Conservation (phyloP, 1,140 invertebrate species). For the Cyclargus thomasi region DNA sequence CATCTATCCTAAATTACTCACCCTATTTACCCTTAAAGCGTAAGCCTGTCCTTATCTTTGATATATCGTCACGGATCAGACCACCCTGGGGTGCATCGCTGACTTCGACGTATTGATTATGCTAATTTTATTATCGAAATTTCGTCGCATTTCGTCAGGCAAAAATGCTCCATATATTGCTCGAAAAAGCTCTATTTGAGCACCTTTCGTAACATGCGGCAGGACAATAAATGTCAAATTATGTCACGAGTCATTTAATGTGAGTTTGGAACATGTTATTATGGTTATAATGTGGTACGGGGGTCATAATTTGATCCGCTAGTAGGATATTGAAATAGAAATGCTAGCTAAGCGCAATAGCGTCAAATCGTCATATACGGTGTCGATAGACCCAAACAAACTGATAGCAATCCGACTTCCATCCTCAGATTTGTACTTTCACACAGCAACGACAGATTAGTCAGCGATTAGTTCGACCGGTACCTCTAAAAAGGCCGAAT, state of each 20-base stretch:
- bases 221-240: constrained; percentile 27
- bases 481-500: too few species aligned
- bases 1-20: too few species aligned
- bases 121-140: constrained; percentile 68
- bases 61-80: constrained; percentile 24
- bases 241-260: constrained; percentile 21
- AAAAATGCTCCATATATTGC: constrained; percentile 29
- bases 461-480: too few species aligned
- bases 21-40: neutral
- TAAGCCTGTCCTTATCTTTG: neutral
- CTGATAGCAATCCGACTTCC: too few species aligned
- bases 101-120: constrained; percentile 62
- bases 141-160: constrained; percentile 37
- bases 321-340: too few species aligned
- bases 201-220: constrained; percentile 26
- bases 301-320: neutral
- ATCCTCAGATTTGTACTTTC: too few species aligned
- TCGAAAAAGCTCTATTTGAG: constrained; percentile 17
- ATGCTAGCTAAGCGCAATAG: too few species aligned
- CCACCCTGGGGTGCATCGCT: constrained; percentile 48
- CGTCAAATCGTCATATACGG: too few species aligned
- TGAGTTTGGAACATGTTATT: neutral
- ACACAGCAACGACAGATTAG: too few species aligned
- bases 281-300: too few species aligned
- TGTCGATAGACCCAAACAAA: too few species aligned